Evolutionary conservation across 2,113 vertebrate genomes (phyloP).

Genomic region (Apistogramma diplotaenia): DNA sequence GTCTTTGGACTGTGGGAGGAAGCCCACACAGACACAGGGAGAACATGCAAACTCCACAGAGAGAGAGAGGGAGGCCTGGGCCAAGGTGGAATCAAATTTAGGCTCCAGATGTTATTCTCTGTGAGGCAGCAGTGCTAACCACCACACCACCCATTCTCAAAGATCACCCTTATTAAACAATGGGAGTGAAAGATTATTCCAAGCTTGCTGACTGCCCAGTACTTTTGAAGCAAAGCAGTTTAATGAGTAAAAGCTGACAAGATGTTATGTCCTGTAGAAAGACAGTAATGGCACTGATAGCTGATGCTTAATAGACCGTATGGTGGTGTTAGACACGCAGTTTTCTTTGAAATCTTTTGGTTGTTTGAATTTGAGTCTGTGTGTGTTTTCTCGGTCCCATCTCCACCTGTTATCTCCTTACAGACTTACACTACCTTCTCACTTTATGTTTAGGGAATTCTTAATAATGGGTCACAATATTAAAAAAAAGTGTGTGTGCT

Average conservation of each 20-base stretch:
- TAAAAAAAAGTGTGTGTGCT: neutral
- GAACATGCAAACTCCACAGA: no score
- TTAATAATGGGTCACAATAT: slow-evolving; percentile 2
- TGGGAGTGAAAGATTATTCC: neutral
- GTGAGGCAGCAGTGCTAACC: no score
- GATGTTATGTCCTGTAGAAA: slow-evolving; percentile 4
- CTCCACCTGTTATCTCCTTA: slow-evolving; percentile 23
- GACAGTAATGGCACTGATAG: neutral
- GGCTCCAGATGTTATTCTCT: no score
- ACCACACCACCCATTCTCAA: neutral
- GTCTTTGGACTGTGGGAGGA: no score
- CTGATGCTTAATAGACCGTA: neutral
- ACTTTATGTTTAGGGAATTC: slow-evolving; percentile 1
- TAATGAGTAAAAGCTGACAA: slow-evolving; percentile 4
- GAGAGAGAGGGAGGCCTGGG: no score
- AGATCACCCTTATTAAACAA: neutral
- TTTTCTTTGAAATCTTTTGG: slow-evolving; percentile 4
- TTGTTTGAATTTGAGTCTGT: neutral
- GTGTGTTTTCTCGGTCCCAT: neutral
- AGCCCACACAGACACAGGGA: no score
- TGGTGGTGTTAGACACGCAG: neutral
- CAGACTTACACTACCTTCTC: neutral
- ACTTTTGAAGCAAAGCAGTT: neutral
- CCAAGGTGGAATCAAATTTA: no score
- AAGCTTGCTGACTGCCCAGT: neutral